Conservation (phyloP, 2,797 vertebrate species). For the Peromyscus attwateri region DNA sequence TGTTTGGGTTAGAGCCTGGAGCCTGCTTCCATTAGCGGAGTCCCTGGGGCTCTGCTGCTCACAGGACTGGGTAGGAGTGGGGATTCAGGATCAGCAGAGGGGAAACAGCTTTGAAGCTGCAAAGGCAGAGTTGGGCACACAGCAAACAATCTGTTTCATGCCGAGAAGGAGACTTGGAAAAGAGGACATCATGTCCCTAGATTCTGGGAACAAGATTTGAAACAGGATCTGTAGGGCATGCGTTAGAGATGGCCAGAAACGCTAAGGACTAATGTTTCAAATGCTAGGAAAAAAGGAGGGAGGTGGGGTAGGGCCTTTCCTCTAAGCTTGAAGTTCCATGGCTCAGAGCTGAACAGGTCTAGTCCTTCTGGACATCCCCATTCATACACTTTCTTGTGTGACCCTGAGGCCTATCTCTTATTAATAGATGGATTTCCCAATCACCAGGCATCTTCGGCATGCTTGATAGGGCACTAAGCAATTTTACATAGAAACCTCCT, state of each 20-base stretch:
- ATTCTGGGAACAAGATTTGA: background rate
- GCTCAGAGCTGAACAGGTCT: background rate
- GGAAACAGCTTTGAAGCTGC: background rate
- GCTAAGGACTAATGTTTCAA: background rate
- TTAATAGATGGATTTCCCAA: background rate
- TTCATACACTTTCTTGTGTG: background rate
- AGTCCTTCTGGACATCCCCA: background rate
- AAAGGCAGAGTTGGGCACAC: background rate
- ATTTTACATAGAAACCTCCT: background rate
- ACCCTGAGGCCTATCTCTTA: background rate
- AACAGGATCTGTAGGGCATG: background rate
- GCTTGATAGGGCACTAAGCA: background rate
- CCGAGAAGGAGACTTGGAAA: background rate
- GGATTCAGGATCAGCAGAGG: background rate
- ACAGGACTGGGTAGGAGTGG: background rate
- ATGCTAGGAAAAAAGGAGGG: background rate
- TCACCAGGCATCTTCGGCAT: background rate
- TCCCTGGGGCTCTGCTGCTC: background rate
- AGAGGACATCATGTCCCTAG: background rate
- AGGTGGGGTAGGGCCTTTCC: background rate
- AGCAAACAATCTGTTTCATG: background rate
- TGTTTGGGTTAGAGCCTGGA: background rate
- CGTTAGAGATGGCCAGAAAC: background rate
- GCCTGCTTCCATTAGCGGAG: fast-evolving
- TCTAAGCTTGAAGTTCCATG: background rate